Evolutionary conservation across 2,888 invertebrate genomes (phyloP).

Genomic region (Euzophera pinguis): DNA sequence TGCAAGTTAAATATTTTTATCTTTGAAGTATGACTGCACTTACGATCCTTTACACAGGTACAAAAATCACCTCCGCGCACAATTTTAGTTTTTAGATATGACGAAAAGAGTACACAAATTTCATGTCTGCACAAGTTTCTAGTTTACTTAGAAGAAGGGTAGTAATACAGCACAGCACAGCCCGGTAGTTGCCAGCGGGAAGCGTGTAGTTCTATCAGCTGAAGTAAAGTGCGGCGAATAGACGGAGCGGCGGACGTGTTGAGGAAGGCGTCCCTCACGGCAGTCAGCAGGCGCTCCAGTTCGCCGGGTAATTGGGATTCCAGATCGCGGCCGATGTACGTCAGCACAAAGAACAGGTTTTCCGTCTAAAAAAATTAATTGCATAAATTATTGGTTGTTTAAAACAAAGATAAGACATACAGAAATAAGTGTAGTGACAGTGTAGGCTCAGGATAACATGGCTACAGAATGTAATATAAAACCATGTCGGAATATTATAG

Average conservation of each 20-base stretch:
- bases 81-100: no score
- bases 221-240: conserved; percentile 90
- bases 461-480: no score
- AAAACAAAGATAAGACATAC: no score
- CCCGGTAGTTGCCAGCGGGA: conserved; percentile 95
- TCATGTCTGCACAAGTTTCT: background rate
- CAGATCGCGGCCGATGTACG: conserved; percentile 92
- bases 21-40: no score
- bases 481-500: no score
- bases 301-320: conserved; percentile 90
- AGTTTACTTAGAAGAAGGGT: conserved; percentile 81
- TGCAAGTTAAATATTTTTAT: no score
- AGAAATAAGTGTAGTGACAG: no score
- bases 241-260: conserved; percentile 86
- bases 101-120: no score
- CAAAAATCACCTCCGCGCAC: no score
- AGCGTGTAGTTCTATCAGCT: conserved; percentile 94
- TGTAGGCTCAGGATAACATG: no score
- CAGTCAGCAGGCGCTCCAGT: conserved; percentile 87
- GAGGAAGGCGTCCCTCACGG: conserved; percentile 92
- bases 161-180: conserved; percentile 93
- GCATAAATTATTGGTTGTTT: no score
- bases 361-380: conserved; percentile 83
- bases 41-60: no score
- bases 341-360: conserved; percentile 92